Conservation (phyloP, 2,888 invertebrate genomes). For the Automeris io region DNA sequence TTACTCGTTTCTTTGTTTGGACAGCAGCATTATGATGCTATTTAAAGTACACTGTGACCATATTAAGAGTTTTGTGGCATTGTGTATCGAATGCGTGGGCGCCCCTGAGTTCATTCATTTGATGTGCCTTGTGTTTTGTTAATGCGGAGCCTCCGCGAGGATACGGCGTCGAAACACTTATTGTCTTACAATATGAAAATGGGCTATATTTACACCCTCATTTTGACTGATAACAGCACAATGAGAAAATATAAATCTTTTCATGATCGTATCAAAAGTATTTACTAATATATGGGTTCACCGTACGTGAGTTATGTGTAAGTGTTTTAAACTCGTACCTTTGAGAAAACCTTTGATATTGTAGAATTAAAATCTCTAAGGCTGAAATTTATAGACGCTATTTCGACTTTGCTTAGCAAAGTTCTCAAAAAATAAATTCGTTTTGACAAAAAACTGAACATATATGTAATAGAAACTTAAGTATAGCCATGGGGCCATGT, state of each 20-base stretch:
- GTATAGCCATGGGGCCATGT: too few relatives aligned
- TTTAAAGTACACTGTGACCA: conserved; percentile 34
- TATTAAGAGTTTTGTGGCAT: conserved; percentile 55
- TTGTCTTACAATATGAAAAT: background rate
- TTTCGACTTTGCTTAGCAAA: too few relatives aligned
- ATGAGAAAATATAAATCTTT: background rate
- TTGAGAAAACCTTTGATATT: too few relatives aligned
- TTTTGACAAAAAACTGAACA: too few relatives aligned
- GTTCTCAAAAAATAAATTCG: too few relatives aligned
- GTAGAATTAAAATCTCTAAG: too few relatives aligned
- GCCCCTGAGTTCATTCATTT: conserved; percentile 63
- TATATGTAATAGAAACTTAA: too few relatives aligned
- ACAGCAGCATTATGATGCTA: conserved; percentile 24
- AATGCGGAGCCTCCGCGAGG: conserved; percentile 50
- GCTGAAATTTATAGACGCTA: too few relatives aligned
- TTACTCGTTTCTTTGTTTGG: conserved; percentile 13
- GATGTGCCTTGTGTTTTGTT: conserved; percentile 53
- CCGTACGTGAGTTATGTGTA: too few relatives aligned
- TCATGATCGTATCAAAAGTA: too few relatives aligned
- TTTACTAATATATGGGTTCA: too few relatives aligned
- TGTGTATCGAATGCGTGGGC: conserved; percentile 52
- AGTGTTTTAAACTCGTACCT: too few relatives aligned
- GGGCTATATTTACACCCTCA: background rate
- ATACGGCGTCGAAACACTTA: conserved; percentile 14
- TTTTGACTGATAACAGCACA: background rate